Evolutionary conservation across 2,113 vertebrate genomes (phyloP).

Genomic region (Telmatochromis brachygnathus): DNA sequence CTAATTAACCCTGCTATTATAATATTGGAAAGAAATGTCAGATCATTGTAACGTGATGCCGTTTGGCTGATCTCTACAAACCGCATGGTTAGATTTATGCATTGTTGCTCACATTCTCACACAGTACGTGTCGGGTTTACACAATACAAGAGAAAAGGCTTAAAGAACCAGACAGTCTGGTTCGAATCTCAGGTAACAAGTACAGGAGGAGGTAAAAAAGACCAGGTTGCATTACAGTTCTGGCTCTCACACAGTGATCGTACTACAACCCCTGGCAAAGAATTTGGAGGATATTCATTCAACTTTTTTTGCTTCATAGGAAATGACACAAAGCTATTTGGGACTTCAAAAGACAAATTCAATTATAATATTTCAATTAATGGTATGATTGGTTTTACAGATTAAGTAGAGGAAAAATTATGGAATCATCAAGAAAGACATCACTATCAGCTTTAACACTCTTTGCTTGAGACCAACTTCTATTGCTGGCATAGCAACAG

Average conservation of each 20-base stretch:
- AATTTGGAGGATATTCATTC: background rate
- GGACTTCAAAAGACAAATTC: background rate
- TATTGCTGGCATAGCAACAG: background rate
- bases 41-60: background rate
- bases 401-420: background rate
- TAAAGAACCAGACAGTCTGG: background rate
- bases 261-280: background rate
- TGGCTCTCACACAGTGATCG: background rate
- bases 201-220: background rate
- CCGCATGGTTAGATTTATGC: background rate
- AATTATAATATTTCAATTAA: background rate
- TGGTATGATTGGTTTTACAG: background rate
- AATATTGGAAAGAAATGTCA: background rate
- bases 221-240: background rate
- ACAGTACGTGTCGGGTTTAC: background rate
- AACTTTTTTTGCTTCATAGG: background rate
- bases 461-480: background rate
- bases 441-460: background rate
- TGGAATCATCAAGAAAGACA: background rate
- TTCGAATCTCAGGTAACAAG: background rate
- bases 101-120: background rate
- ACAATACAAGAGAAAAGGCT: background rate
- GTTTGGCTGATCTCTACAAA: background rate
- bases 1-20: background rate
- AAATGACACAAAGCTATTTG: background rate